Conservation (phyloP, 2,888 invertebrate genomes). For the Epinotia bilunana region DNA sequence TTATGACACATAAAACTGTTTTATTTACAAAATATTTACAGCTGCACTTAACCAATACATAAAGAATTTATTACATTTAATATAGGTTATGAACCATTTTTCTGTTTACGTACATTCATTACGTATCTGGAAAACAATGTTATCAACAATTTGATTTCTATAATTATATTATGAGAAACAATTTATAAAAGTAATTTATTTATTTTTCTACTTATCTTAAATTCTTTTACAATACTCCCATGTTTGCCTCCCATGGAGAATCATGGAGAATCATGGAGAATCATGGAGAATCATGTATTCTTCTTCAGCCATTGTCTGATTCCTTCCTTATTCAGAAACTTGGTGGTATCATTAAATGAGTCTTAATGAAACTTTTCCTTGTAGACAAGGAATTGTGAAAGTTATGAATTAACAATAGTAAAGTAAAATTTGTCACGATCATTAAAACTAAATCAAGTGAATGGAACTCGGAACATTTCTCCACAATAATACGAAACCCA, state of each 20-base stretch:
- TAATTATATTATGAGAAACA: slow-evolving; percentile 33
- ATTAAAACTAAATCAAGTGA: neutral
- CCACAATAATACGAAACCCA: no score
- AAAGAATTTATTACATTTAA: slow-evolving; percentile 35
- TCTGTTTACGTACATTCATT: slow-evolving; percentile 44
- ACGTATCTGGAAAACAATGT: slow-evolving; percentile 39
- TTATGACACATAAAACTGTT: slow-evolving; percentile 76
- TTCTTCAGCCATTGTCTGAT: slow-evolving; percentile 19
- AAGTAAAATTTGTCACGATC: neutral
- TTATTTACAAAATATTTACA: slow-evolving; percentile 80
- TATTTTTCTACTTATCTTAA: slow-evolving; percentile 49
- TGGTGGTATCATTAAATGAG: slow-evolving; percentile 25
- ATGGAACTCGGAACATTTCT: no score
- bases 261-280: no score
- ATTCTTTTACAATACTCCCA: neutral
- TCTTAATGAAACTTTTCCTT: slow-evolving; percentile 7
- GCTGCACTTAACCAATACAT: slow-evolving; percentile 46
- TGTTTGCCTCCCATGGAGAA: no score
- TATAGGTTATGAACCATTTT: slow-evolving; percentile 46
- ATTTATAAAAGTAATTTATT: slow-evolving; percentile 41
- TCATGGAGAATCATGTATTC: slow-evolving; percentile 32
- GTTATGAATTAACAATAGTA: neutral
- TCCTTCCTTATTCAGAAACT: slow-evolving; percentile 15
- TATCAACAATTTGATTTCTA: slow-evolving; percentile 41
- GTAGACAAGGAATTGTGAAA: neutral